Percentiles rank a stretch among this genome's conserved stretches.
These are phyloP conservation scores for Zaprionus lineosus DNA, from an alignment of 2,888 invertebrate genomes.

Conservation along the genomic window DNA sequence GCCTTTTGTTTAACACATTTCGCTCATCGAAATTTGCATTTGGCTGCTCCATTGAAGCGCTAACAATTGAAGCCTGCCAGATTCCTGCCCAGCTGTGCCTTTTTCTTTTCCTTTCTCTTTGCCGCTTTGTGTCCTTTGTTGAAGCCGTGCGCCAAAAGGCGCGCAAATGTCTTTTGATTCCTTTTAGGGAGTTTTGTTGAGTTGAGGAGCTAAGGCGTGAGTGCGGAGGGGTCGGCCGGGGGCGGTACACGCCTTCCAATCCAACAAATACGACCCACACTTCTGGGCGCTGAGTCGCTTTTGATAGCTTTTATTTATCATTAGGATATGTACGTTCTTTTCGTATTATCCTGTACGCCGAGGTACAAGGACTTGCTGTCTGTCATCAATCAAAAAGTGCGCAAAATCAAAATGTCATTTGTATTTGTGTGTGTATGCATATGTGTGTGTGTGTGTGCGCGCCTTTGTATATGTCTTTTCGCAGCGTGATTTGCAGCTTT, in stretches of 20 bases:
- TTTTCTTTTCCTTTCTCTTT: conserved; percentile 45
- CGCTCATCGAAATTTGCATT: conserved; percentile 68
- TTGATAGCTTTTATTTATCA: conserved; percentile 74
- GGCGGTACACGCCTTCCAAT: conserved; percentile 23
- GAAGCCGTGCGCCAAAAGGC: conserved; percentile 68
- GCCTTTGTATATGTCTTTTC: conserved; percentile 35
- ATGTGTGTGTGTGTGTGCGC: conserved; percentile 16
- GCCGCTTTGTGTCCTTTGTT: conserved; percentile 60
- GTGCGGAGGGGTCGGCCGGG: no score
- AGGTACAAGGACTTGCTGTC: conserved; percentile 19
- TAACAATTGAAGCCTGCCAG: conserved; percentile 63
- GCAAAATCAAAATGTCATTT: conserved; percentile 79
- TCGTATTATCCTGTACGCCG: no score
- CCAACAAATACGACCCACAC: conserved; percentile 68
- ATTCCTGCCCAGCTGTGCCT: conserved; percentile 69
- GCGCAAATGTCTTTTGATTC: conserved; percentile 74
- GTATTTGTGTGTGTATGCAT: conserved; percentile 8
- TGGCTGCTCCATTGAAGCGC: conserved; percentile 66
- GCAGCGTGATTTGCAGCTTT: conserved; percentile 34
- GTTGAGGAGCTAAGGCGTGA: no score
- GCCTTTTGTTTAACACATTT: conserved; percentile 63
- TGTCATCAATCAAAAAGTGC: conserved; percentile 80
- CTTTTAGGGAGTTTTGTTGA: no score
- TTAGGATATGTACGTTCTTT: conserved; percentile 39
- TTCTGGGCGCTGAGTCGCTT: conserved; percentile 47